Conservation (phyloP, 2,797 vertebrate species). For the Monodelphis domestica region DNA sequence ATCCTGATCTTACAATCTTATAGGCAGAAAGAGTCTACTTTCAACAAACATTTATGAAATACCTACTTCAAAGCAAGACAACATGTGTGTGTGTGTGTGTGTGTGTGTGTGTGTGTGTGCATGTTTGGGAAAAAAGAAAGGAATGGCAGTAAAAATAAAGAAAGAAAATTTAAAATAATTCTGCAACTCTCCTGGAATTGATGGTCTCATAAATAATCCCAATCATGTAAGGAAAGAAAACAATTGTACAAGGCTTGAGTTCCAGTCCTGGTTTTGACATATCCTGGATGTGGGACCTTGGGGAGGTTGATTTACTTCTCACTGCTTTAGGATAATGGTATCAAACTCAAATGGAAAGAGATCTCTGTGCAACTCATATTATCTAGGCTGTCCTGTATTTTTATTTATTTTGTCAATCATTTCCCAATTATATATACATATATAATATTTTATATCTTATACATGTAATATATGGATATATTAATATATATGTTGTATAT, state of each 20-base stretch:
- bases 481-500: no score
- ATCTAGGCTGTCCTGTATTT: not conserved
- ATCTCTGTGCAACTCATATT: not conserved
- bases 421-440: no score
- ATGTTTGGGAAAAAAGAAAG: not conserved
- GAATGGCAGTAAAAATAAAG: not conserved
- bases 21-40: not conserved
- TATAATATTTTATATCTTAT: no score
- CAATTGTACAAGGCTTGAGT: no score
- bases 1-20: not conserved
- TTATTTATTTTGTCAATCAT: not conserved
- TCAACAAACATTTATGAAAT: not conserved
- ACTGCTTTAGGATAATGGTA: accelerated
- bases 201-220: not conserved
- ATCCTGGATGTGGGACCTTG: not conserved
- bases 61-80: not conserved
- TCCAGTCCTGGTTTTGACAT: not conserved
- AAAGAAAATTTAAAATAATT: not conserved
- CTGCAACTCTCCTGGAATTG: not conserved
- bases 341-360: not conserved
- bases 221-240: not conserved
- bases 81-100: not conserved
- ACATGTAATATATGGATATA: no score
- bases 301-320: not conserved
- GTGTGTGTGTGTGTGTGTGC: no score